Conservation (phyloP, 2,113 vertebrate species). For the Cochlearius cochlearius region DNA sequence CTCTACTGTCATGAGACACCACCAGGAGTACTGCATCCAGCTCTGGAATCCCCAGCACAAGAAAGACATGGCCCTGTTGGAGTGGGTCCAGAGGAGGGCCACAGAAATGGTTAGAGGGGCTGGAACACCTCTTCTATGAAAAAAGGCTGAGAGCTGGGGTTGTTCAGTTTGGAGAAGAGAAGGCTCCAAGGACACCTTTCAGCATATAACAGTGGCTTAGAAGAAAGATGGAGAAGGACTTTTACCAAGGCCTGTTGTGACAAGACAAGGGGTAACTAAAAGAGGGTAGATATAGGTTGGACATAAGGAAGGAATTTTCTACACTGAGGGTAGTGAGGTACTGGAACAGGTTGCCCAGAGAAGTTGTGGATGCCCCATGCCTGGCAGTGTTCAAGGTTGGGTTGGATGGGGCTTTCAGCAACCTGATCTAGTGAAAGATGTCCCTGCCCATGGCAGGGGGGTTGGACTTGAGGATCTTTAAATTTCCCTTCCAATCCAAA, state of each 20-base stretch:
- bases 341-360: neutral
- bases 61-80: neutral
- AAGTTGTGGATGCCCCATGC: neutral
- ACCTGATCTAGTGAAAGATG: neutral
- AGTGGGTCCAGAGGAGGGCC: neutral
- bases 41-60: neutral
- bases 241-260: neutral
- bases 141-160: neutral
- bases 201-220: neutral
- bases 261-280: neutral
- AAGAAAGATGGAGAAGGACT: neutral
- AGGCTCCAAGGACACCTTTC: neutral
- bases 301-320: neutral
- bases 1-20: neutral
- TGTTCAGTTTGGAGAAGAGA: neutral
- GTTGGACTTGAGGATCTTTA: neutral
- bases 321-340: accelerated
- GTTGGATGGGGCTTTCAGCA: neutral
- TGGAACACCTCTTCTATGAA: too few species aligned
- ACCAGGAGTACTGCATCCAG: neutral
- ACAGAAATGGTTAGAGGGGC: too few species aligned
- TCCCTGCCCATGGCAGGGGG: neutral
- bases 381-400: neutral
- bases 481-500: neutral
- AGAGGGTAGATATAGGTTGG: neutral